Evolutionary conservation across 2,113 vertebrate species (phyloP).

Genomic region (Cyanoderma ruficeps): DNA sequence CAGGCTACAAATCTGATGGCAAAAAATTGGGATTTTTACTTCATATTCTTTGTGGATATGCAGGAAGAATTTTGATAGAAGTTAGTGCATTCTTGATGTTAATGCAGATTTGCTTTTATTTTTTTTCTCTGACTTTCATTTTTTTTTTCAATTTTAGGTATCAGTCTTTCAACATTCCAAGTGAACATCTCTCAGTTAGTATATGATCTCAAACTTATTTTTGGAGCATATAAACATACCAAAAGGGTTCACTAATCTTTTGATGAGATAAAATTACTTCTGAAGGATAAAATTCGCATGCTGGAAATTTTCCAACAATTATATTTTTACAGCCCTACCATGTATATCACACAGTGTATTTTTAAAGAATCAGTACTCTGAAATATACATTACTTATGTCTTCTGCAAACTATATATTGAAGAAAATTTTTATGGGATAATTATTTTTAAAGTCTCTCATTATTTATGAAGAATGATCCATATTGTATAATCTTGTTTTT

Average conservation of each 20-base stretch:
- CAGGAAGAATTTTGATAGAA: not conserved
- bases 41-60: not conserved
- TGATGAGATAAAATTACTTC: conserved; percentile 59
- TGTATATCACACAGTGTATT: not conserved
- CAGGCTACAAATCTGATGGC: not conserved
- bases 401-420: not conserved
- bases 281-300: conserved; percentile 44
- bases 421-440: not conserved
- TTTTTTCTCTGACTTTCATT: no score
- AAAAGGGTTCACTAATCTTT: conserved; percentile 14
- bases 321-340: not conserved
- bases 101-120: not conserved
- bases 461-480: not conserved
- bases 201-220: conserved; percentile 46
- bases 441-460: rapidly evolving
- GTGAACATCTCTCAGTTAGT: not conserved
- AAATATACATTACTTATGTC: not conserved
- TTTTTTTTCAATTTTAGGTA: not conserved
- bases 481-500: not conserved
- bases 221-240: conserved; percentile 6
- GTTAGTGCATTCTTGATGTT: not conserved
- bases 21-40: not conserved
- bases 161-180: not conserved
- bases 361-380: not conserved
- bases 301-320: conserved; percentile 17